Evolutionary conservation across 2,113 vertebrate species (phyloP).

Genomic region (Carlito syrichta): DNA sequence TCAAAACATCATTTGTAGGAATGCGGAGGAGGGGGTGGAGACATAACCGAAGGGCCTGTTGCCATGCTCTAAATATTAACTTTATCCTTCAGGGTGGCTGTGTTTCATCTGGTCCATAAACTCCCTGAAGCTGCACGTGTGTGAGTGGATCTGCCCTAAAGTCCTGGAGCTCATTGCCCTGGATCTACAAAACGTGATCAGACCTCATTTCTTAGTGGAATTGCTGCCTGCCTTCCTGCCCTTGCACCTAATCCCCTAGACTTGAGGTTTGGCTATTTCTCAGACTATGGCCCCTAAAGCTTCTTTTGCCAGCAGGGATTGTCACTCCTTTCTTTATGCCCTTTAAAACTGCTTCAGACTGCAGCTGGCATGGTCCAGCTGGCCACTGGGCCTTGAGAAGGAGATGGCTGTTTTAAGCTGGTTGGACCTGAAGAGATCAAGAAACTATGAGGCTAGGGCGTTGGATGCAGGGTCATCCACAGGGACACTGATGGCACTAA

Average conservation of each 20-base stretch:
- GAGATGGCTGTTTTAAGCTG: not conserved
- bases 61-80: not conserved
- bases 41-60: not conserved
- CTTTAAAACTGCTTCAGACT: not conserved
- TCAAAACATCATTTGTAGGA: not conserved
- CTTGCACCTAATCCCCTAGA: not conserved
- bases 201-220: not conserved
- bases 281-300: not conserved
- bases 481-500: not conserved
- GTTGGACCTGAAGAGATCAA: not conserved
- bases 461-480: not conserved
- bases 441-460: not conserved
- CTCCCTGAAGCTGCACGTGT: not conserved
- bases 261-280: not conserved
- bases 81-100: not conserved
- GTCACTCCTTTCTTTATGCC: not conserved
- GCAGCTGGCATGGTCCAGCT: not conserved
- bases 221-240: not conserved
- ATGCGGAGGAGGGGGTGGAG: not conserved
- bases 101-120: not conserved
- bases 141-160: not conserved
- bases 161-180: not conserved
- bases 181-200: not conserved
- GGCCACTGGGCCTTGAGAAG: not conserved
- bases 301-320: not conserved